A percentile compares a stretch with the other conserved stretches of the same genome.
phyloP scores from a whole-genome alignment of 2,113 vertebrate genomes.

The Rhea pennata region DNA sequence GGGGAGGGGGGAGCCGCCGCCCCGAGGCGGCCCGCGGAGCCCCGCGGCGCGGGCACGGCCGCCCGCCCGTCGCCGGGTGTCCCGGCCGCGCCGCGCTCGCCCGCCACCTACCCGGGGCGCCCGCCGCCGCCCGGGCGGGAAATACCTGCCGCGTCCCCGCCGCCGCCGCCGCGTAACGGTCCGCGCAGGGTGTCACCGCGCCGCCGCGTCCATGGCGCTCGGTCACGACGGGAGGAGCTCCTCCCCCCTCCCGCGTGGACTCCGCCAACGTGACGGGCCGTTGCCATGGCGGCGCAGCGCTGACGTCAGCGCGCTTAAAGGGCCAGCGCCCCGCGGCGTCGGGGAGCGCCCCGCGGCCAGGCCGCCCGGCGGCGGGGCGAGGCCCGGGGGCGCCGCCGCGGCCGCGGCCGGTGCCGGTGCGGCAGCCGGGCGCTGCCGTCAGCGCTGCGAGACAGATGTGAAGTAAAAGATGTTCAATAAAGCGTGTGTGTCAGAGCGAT shows the following conservation, averaged over 20 bases:
- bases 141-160: not conserved
- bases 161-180: not conserved
- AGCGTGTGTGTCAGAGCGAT: too few species aligned
- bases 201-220: slow-evolving; percentile 59
- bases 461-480: too few species aligned
- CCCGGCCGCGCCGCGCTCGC: not conserved
- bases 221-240: slow-evolving; percentile 46
- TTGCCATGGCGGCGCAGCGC: slow-evolving; percentile 79
- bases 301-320: slow-evolving; percentile 78
- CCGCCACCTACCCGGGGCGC: too few species aligned
- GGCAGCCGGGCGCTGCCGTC: too few species aligned
- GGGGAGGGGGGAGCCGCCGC: too few species aligned
- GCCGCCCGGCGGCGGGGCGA: not conserved
- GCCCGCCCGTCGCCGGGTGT: too few species aligned
- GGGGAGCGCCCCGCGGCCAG: too few species aligned
- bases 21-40: not conserved
- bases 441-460: too few species aligned
- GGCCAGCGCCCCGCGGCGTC: not conserved
- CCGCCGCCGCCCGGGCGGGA: not conserved
- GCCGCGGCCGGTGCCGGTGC: too few species aligned
- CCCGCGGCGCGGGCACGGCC: too few species aligned
- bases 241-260: slow-evolving; percentile 72
- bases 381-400: too few species aligned
- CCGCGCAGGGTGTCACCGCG: slow-evolving; percentile 47
- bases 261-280: slow-evolving; percentile 79